Base-by-base conservation (phyloP, 1,140 invertebrate genomes). In the Drosophila nebulosa region DNA sequence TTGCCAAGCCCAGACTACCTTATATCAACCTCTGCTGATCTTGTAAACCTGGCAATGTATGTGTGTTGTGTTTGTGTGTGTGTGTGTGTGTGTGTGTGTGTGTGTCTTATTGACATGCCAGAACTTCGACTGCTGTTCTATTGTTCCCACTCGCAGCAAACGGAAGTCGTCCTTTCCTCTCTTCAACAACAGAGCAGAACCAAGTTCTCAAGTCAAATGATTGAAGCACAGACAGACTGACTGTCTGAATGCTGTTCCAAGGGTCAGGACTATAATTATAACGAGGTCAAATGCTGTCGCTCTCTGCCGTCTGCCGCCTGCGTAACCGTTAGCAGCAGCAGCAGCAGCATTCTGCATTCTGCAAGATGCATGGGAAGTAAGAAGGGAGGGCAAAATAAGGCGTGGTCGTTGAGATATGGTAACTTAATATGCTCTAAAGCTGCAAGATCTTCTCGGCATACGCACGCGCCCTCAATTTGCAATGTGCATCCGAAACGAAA, bases 361-460 rank as follows among this genome's bases (percentile, higher is more conserved):
- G 72, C 64, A 65, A 53, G 55, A 57, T 64, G 50, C 36, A 42
- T 59, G 52, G 46, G 51, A 16, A 21, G 27, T n/a, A n/a, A n/a
- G n/a, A 9, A 50, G 68, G 51, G 69, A 61, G 66, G n/a, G n/a
- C n/a, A n/a, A n/a, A n/a, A n/a, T n/a, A n/a, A 59, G 39, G 39
- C 39, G 39, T 46, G 39, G 16, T 16, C 18, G 18, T 3, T 57
- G 52, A 73, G 70, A 57, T 50, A 71, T 59, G 64, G 83, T 86
- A 88, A 88, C 78, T 69, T 71, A 81, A 88, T 88, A 86, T 64
- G 35, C 24, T 36, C n/a, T 56, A 86, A 88, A 88, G 84, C 84
- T 88, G 83, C 78, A 86, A 71, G 59, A 30, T 70, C 14, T 50
- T 32, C n/a, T 30, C 18, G 53, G 3, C 12, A n/a, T 24, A 72